Base-by-base conservation (phyloP, 1,140 invertebrate species). In the Orius laevigatus region DNA sequence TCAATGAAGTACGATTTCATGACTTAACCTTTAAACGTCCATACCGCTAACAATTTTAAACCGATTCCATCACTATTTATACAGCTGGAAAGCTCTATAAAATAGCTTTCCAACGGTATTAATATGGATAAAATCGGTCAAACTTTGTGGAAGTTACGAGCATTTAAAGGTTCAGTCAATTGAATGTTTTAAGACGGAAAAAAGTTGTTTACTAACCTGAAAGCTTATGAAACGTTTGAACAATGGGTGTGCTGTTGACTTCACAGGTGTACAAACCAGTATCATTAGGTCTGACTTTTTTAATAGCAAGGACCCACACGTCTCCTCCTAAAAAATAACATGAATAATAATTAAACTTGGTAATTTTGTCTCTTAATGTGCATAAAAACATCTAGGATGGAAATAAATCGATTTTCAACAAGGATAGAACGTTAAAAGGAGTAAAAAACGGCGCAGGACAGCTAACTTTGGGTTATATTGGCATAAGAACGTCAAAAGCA, bases 281-380 rank as follows among this genome's bases (percentile, higher is more conserved):
- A 61, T 88, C 84, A 5, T 68, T 69, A 3, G 72, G 60, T 56
- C 71, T 75, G 1, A 76, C 71, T 18, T 70, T 65, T 56, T 76
- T 77, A 56, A 88, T 83, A 35, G 79, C 73, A n/a, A 88, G 67
- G 19, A 85, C 80, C 82, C 83, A 88, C 10, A 85, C 81, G 58
- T 85, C 81, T 1, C 81, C 80, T 11, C 77, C 78, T 70, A 71
- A 66, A 53, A 52, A 19, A 51, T 6, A 32, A 54, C 44, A 43
- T 42, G 32, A 49, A 41, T 4, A 18, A 18, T 40, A 19, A 48
- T 40, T 6, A 44, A 34, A 34, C 33, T 34, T 34, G 33, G 33
- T 34, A 34, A 8, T 8, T 34, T n/a, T n/a, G n/a, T n/a, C n/a
- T n/a, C n/a, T n/a, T n/a, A n/a, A n/a, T n/a, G n/a, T n/a, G n/a